Base-by-base conservation (phyloP, 2,888 invertebrate species). In the Patella pellucida region DNA sequence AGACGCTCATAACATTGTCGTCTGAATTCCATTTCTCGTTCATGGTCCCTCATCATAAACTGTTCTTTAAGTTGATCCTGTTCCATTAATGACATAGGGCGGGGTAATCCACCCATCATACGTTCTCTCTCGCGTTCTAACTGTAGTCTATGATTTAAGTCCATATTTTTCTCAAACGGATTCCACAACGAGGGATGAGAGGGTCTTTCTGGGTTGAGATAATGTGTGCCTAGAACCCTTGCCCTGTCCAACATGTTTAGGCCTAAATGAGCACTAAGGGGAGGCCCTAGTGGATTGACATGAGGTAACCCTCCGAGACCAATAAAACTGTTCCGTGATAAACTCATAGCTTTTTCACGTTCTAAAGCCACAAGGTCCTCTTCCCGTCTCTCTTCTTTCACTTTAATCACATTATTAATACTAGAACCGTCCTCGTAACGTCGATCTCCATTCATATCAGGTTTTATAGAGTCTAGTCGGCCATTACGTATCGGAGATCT, bases 401-500 rank as follows among this genome's bases (percentile, higher is more conserved):
- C 78, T 79, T 86, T 87, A 50, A 85, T 19, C 73, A 75, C 51
- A 54, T 69, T 54, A 70, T 31, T 68, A 50, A 67, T 70, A 54
- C 76, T 71, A 77, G 75, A 71, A 68, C 80, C 82, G 16, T 86
- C 85, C 1, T 85, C 84, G 69, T 77, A 78, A n/a, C 84, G 80
- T 23, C 84, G 78, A 54, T 86, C 85, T n/a, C 41, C 50, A 15
- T 76, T 80, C 31, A 80, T 68, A 51, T 86, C 86, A 5, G 83
- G 78, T 75, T 87, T 87, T 52, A 76, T 75, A 52, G 82, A 80
- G 74, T 86, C 87, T 54, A 85, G 71, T 31, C 86, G 81, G 11
- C 86, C 87, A 78, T 87, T 86, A 68, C 86, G 80, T 72, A 87
- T 79, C 1, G 87, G 88, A 50, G 87, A 88, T 31, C 87, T 75